Conservation (phyloP, 2,113 vertebrate species). For the Merops nubicus region DNA sequence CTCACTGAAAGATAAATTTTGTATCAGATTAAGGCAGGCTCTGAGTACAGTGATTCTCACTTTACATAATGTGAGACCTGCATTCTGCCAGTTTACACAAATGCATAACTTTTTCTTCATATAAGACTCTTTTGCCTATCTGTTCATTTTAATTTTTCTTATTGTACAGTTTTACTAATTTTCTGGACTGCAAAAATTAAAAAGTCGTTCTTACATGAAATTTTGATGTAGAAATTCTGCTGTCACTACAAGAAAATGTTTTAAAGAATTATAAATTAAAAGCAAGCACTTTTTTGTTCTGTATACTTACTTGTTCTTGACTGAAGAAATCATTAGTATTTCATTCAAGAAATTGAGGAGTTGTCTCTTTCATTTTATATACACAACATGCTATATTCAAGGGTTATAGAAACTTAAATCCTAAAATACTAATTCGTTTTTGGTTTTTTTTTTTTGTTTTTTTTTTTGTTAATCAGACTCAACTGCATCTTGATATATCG, state of each 20-base stretch:
- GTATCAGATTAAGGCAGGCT: background rate
- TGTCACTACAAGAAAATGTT: background rate
- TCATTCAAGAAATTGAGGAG: background rate
- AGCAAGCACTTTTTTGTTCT: accelerated
- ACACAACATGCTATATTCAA: background rate
- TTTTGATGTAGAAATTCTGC: background rate
- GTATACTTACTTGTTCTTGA: background rate
- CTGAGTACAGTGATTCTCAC: background rate
- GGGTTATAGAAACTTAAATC: background rate
- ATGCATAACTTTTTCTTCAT: background rate
- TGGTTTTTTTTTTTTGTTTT: background rate
- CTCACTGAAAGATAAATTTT: background rate
- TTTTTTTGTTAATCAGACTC: background rate
- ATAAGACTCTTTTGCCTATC: background rate
- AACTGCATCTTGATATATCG: background rate
- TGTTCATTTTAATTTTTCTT: background rate
- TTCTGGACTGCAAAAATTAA: background rate
- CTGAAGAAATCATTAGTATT: background rate
- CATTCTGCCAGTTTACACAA: background rate
- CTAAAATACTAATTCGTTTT: background rate
- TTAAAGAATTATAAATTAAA: background rate
- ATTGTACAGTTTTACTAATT: background rate
- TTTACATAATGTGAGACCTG: background rate
- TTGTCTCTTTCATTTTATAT: background rate
- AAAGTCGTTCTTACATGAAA: background rate